Evolutionary conservation across 2,888 invertebrate genomes (phyloP).

Genomic region (Nephrocerus scutellatus): DNA sequence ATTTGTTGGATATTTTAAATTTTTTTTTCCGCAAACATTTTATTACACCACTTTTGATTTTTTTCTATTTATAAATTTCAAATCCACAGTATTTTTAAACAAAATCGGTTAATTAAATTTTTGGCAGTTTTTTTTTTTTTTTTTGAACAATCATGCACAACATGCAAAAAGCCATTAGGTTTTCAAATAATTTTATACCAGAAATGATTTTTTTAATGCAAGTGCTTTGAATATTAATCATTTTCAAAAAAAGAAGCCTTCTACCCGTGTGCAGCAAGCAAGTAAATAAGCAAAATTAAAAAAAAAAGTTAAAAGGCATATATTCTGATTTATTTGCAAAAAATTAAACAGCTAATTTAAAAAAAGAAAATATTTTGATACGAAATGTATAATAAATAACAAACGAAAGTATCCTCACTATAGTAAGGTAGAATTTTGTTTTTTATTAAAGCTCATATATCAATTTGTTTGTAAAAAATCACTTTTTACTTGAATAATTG

Average conservation of each 20-base stretch:
- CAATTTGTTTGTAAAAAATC: background rate
- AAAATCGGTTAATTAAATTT: no score
- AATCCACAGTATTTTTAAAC: no score
- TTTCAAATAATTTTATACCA: no score
- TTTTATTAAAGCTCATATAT: background rate
- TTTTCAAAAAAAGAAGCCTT: slow-evolving; percentile 20
- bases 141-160: no score
- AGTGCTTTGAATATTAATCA: slow-evolving; percentile 1
- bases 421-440: slow-evolving; percentile 23
- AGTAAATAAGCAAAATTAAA: slow-evolving; percentile 13
- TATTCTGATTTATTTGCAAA: slow-evolving; percentile 7
- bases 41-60: no score
- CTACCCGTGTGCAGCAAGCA: slow-evolving; percentile 21
- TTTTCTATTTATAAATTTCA: no score
- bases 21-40: no score
- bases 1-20: no score
- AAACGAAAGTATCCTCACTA: slow-evolving; percentile 21
- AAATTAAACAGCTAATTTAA: slow-evolving; percentile 4
- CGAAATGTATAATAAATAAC: slow-evolving; percentile 5
- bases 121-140: no score
- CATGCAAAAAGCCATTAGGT: no score
- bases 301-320: slow-evolving; percentile 4
- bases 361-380: slow-evolving; percentile 10
- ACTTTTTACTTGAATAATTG: no score
- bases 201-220: no score